These are phyloP conservation scores for Orientallactaga sibirica DNA, from an alignment of 2,797 vertebrate species.

Conservation along the genomic window DNA sequence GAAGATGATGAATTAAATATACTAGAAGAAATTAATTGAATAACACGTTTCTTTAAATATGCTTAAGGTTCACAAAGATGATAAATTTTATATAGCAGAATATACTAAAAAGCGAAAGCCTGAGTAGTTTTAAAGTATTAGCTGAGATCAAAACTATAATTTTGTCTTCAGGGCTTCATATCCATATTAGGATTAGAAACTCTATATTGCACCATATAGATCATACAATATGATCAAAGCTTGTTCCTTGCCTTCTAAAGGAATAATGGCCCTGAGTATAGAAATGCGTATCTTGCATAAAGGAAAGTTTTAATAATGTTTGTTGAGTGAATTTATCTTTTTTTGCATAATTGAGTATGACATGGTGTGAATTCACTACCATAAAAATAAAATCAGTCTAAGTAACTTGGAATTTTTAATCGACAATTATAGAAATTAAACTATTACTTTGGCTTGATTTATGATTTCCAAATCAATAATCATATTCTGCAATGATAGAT, in stretches of 20 bases:
- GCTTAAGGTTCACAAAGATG: conserved; percentile 55
- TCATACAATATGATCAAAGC: conserved; percentile 37
- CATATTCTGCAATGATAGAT: neutral
- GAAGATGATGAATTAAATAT: conserved; percentile 45
- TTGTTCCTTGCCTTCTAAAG: conserved; percentile 1
- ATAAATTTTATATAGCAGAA: conserved; percentile 61
- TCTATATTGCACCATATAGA: conserved; percentile 25
- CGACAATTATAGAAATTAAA: neutral
- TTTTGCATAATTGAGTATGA: conserved; percentile 30
- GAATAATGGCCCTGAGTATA: conserved; percentile 6
- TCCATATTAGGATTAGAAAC: conserved; percentile 40
- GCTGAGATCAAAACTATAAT: conserved; percentile 62
- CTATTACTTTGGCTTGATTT: conserved; percentile 30
- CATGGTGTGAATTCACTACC: conserved; percentile 9
- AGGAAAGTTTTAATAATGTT: conserved; percentile 55
- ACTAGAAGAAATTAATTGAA: conserved; percentile 52
- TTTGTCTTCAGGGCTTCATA: conserved; percentile 35
- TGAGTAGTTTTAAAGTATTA: conserved; percentile 47
- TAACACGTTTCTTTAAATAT: conserved; percentile 63
- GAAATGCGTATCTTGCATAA: neutral
- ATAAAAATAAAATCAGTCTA: conserved; percentile 23
- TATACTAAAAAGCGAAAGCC: conserved; percentile 39
- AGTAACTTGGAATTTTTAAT: conserved; percentile 4
- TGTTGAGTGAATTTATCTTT: conserved; percentile 59
- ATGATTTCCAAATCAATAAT: conserved; percentile 15